Conservation (phyloP, 2,888 invertebrate species). For the Aproaerema taeniolella region DNA sequence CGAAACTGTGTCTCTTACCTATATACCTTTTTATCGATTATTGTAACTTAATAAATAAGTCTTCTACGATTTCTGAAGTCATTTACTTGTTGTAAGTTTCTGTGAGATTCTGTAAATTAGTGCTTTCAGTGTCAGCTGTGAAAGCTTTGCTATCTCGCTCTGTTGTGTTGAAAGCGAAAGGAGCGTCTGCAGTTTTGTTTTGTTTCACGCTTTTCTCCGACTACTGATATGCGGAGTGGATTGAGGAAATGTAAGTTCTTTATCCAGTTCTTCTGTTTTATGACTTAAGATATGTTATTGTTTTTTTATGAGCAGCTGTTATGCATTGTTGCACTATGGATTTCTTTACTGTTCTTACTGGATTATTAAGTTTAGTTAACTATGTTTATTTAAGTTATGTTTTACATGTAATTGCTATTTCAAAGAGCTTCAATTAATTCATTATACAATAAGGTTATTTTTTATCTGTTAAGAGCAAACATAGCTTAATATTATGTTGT, state of each 20-base stretch:
- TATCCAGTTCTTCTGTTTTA: too few relatives aligned
- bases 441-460: too few relatives aligned
- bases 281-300: constrained; percentile 13
- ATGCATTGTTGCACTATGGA: too few relatives aligned
- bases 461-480: too few relatives aligned
- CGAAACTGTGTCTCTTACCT: too few relatives aligned
- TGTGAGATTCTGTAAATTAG: constrained; percentile 61
- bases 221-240: constrained; percentile 42
- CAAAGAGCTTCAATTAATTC: too few relatives aligned
- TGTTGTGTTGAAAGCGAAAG: constrained; percentile 59
- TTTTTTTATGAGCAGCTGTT: too few relatives aligned
- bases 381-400: too few relatives aligned
- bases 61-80: constrained; percentile 33
- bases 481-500: too few relatives aligned
- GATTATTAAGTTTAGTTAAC: too few relatives aligned
- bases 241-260: constrained; percentile 57
- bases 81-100: constrained; percentile 37
- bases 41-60: constrained; percentile 34
- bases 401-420: too few relatives aligned
- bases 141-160: constrained; percentile 56
- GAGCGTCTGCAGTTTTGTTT: constrained; percentile 58
- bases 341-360: too few relatives aligned
- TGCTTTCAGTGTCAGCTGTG: constrained; percentile 71
- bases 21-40: constrained; percentile 45
- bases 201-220: constrained; percentile 62